Conservation (phyloP, 2,888 invertebrate genomes). For the Leptarthrus brevirostris region DNA sequence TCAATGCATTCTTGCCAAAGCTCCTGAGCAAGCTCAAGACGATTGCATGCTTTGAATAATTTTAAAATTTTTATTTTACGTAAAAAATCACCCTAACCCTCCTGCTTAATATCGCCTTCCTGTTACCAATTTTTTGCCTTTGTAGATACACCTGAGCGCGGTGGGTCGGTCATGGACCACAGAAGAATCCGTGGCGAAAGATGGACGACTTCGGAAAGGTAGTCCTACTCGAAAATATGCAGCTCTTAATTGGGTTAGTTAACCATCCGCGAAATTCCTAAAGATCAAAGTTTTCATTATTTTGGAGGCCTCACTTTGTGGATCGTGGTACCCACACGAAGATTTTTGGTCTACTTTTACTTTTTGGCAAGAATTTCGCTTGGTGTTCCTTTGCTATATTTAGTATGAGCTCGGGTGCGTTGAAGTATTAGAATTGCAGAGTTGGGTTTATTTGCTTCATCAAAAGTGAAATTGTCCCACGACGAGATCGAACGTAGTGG, state of each 20-base stretch:
- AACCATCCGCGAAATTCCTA: conserved; percentile 59
- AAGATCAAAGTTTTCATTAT: conserved; percentile 56
- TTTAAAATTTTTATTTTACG: conserved; percentile 17
- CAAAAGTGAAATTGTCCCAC: conserved; percentile 47
- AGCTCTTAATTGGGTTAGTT: conserved; percentile 58
- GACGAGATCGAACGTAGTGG: neutral
- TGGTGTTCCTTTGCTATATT: conserved; percentile 10
- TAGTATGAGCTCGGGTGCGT: neutral
- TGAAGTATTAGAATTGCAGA: conserved; percentile 22
- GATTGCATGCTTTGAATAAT: conserved; percentile 36
- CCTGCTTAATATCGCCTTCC: neutral
- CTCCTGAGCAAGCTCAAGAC: conserved; percentile 17
- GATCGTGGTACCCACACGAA: conserved; percentile 14
- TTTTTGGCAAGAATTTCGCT: conserved; percentile 1
- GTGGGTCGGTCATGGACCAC: conserved; percentile 52
- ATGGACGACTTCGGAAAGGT: conserved; percentile 50
- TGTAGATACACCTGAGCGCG: conserved; percentile 46
- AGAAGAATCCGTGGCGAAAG: conserved; percentile 43
- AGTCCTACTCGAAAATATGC: conserved; percentile 50
- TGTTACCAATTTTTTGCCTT: neutral
- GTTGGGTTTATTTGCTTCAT: neutral
- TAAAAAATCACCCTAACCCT: conserved; percentile 6
- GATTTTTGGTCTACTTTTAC: conserved; percentile 6
- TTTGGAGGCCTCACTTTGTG: conserved; percentile 30
- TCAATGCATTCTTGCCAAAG: conserved; percentile 46